Conservation (phyloP, 2,888 invertebrate genomes). For the Opisthograptis luteolata region DNA sequence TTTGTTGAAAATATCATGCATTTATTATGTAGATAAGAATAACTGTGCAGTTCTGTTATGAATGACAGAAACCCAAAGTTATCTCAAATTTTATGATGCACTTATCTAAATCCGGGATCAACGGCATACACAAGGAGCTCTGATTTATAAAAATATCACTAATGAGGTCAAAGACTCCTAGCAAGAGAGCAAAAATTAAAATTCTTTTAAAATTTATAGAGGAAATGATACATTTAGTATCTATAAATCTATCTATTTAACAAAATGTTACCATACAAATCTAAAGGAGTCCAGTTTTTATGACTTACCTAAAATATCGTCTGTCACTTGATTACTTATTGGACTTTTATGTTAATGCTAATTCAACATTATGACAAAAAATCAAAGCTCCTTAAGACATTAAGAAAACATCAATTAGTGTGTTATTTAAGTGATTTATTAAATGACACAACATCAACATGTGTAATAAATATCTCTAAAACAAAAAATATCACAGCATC, state of each 20-base stretch:
- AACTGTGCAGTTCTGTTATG: no score
- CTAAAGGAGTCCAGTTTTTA: constrained; percentile 14
- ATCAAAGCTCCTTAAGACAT: background rate
- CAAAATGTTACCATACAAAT: constrained; percentile 14
- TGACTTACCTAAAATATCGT: constrained; percentile 5
- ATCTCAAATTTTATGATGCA: background rate
- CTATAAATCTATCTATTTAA: constrained; percentile 18
- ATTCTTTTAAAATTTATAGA: constrained; percentile 41
- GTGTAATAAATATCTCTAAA: background rate
- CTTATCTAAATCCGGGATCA: constrained; percentile 20
- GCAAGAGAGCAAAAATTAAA: constrained; percentile 20
- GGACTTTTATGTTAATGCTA: constrained; percentile 13
- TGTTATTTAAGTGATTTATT: constrained; percentile 17
- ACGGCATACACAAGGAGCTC: background rate
- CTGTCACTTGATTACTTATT: constrained; percentile 5
- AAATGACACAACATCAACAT: constrained; percentile 1
- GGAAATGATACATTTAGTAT: constrained; percentile 43
- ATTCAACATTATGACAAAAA: constrained; percentile 20
- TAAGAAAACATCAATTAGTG: constrained; percentile 16
- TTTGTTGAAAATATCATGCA: no score
- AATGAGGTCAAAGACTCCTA: constrained; percentile 38
- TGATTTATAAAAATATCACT: constrained; percentile 3
- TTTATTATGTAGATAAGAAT: no score
- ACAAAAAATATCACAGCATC: constrained; percentile 14
- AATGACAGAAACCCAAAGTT: no score